A percentile compares a stretch with the other conserved stretches of the same genome.
Conservation (phyloP, 2,113 vertebrate genomes). For the Mormoops blainvillei region DNA sequence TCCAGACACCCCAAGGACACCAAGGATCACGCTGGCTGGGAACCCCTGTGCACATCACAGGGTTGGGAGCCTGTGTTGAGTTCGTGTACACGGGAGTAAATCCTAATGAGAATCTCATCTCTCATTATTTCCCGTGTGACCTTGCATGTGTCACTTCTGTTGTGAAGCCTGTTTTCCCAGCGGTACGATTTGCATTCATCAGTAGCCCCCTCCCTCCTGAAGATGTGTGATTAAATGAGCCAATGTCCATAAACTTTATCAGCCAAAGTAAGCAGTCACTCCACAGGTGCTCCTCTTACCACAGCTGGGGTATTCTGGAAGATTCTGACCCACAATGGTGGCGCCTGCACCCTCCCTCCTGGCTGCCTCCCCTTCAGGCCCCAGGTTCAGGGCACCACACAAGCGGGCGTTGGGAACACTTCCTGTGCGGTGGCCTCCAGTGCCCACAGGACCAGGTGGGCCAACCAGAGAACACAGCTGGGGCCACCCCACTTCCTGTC, state of each 20-base stretch:
- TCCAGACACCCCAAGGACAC: neutral
- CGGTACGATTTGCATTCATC: neutral
- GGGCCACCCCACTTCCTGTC: constrained; percentile 53
- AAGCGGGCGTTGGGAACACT: neutral
- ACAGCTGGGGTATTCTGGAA: neutral
- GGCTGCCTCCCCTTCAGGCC: neutral
- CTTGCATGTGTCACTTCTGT: neutral
- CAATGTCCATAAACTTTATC: neutral
- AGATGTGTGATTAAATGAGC: neutral
- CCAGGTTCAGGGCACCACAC: neutral
- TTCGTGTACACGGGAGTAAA: neutral
- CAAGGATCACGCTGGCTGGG: neutral
- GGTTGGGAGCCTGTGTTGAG: neutral
- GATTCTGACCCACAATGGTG: fast-evolving
- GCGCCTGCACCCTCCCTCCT: neutral
- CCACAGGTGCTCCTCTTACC: fast-evolving
- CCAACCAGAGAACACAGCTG: constrained; percentile 54
- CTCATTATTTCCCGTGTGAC: neutral
- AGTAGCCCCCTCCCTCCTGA: fast-evolving
- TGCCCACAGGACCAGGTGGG: constrained; percentile 52
- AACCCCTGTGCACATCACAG: fast-evolving
- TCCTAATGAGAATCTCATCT: neutral
- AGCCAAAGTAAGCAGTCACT: neutral
- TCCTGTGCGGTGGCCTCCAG: constrained; percentile 30
- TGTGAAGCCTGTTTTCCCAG: neutral